Evolutionary conservation across 2,113 vertebrate species (phyloP), one percentile per base, ranked within the genome.

Genomic region (Lophochroa leadbeateri): DNA sequence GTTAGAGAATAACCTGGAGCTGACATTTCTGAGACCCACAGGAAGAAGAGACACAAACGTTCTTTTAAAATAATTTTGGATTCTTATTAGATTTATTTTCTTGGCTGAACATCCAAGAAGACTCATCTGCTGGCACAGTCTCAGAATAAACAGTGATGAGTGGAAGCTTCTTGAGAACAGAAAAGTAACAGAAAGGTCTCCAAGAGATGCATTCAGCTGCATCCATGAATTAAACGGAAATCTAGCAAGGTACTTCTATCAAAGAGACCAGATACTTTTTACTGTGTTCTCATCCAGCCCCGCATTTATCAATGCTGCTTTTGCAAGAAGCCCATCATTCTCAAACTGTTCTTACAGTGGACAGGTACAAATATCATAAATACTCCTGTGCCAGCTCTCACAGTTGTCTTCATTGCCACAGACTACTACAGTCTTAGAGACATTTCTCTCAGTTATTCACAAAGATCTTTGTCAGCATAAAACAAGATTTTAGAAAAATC

Each of bases 21-120:
- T 80, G 74, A 91, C 50, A 25, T 79, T 91, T 91, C 83, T 70
- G 75, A 86, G 67, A 72, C 35, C 33, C 75, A 85, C 63, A 90
- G 88, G 96, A 94, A 95, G 71, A 12, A 52, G 0, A 93, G 61
- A 79, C 18, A 86, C 39, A 88, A 90, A 68, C 16, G 46, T 50
- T 76, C 52, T 68, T 85, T 93, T 76, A 27, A 92, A 95, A 82
- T 84, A 60, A 95, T 71, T 92, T 87, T 58, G 69, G 28, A 82
- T 84, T 75, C 28, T 74, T 81, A 63, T 50, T 61, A 71, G 37
- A 67, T 91, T 84, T 91, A 77, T 91, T 94, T 82, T 85, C 35
- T 76, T 88, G 87, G 55, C 72, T 87, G 85, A 68, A 93, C 76
- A 76, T 37, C 90, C 17, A 0, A 90, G 55, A 88, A 86, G 90